These are phyloP conservation scores for Antechinus flavipes DNA, from an alignment of 2,113 vertebrate species.

Conservation along the genomic window DNA sequence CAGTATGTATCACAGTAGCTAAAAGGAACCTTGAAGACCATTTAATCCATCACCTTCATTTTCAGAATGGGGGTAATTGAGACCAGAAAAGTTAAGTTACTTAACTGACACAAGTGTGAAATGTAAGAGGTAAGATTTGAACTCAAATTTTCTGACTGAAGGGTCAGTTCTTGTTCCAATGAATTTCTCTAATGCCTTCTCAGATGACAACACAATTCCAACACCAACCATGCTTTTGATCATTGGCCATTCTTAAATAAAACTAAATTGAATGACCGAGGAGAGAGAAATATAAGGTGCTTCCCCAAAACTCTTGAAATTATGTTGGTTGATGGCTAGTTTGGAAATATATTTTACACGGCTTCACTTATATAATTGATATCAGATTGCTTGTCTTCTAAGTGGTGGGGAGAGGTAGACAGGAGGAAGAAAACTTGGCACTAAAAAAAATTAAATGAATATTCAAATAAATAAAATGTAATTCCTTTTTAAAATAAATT, in stretches of 20 bases:
- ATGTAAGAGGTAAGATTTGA: background rate
- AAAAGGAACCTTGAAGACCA: background rate
- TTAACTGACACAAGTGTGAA: background rate
- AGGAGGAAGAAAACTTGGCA: background rate
- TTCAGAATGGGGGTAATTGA: background rate
- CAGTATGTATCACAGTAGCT: background rate
- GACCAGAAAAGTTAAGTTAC: background rate
- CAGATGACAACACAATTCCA: background rate
- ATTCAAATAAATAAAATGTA: background rate
- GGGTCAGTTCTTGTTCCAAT: background rate
- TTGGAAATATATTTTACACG: background rate
- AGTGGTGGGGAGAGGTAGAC: too few species aligned
- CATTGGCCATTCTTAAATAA: background rate
- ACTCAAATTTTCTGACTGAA: background rate
- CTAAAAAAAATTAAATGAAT: background rate
- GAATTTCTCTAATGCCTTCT: background rate
- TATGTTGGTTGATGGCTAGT: background rate
- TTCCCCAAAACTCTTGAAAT: background rate
- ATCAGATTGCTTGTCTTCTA: background rate
- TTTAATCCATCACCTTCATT: background rate
- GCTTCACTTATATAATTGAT: background rate
- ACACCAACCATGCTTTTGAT: background rate
- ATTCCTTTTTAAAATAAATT: background rate
- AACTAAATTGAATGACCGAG: background rate
- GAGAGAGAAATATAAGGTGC: background rate